A percentile compares a stretch with the other conserved stretches of the same genome.
phyloP scores from a whole-genome alignment of 2,797 vertebrate genomes.

The Basileuterus tristriatus region DNA sequence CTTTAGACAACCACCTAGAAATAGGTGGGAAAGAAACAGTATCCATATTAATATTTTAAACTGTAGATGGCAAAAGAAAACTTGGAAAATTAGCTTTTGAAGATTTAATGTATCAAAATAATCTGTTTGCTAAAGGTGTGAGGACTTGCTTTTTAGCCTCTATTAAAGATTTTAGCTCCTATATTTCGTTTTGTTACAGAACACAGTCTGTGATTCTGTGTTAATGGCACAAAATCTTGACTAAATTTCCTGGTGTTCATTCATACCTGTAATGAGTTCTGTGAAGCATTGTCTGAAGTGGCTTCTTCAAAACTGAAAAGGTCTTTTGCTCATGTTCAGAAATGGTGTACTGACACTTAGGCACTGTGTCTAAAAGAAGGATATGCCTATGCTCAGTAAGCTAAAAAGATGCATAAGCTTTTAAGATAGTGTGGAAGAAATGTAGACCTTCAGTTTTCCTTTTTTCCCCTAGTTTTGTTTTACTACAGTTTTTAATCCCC shows the following conservation, averaged over 20 bases:
- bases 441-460: background rate
- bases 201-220: background rate
- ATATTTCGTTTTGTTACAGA: background rate
- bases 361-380: background rate
- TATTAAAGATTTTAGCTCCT: background rate
- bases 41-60: background rate
- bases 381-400: background rate
- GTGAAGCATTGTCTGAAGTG: background rate
- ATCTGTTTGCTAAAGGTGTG: background rate
- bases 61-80: background rate
- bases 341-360: background rate
- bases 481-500: background rate
- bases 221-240: background rate
- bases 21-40: background rate
- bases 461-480: background rate
- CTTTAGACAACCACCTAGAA: background rate
- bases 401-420: background rate
- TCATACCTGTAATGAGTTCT: background rate
- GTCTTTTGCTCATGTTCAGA: background rate
- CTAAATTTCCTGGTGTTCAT: background rate
- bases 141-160: background rate
- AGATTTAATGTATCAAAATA: background rate
- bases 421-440: background rate
- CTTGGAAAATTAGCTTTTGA: background rate
- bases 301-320: background rate